Evolutionary conservation across 2,113 vertebrate species (phyloP).

Genomic region (Chaetura pelagica): DNA sequence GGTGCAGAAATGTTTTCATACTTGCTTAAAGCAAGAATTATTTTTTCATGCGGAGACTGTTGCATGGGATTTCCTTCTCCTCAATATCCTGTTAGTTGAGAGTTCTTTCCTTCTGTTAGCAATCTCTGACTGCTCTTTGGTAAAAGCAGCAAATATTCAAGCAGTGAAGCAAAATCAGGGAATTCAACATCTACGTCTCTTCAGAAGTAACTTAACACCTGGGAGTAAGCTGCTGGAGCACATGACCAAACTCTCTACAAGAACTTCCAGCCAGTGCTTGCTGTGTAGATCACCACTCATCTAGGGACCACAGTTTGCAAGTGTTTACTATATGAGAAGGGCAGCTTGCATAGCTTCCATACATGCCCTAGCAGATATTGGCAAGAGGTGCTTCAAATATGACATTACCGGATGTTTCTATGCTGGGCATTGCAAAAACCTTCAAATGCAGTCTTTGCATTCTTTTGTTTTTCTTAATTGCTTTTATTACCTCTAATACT

Average conservation of each 20-base stretch:
- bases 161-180: background rate
- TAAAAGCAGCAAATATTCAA: background rate
- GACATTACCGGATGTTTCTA: background rate
- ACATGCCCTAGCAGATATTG: background rate
- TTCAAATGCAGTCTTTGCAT: background rate
- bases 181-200: background rate
- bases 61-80: background rate
- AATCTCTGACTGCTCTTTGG: background rate
- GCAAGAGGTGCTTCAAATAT: background rate
- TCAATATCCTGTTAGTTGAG: background rate
- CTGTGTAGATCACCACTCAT: background rate
- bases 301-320: background rate
- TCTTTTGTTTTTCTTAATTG: background rate
- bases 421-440: background rate
- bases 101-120: background rate
- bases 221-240: background rate
- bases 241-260: background rate
- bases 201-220: background rate
- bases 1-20: background rate
- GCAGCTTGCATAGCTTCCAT: background rate
- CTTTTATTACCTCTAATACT: background rate
- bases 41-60: background rate
- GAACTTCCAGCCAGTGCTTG: background rate
- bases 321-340: background rate
- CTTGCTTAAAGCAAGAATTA: background rate